Evolutionary conservation across 2,888 invertebrate genomes (phyloP).

Genomic region (Bombylius major): DNA sequence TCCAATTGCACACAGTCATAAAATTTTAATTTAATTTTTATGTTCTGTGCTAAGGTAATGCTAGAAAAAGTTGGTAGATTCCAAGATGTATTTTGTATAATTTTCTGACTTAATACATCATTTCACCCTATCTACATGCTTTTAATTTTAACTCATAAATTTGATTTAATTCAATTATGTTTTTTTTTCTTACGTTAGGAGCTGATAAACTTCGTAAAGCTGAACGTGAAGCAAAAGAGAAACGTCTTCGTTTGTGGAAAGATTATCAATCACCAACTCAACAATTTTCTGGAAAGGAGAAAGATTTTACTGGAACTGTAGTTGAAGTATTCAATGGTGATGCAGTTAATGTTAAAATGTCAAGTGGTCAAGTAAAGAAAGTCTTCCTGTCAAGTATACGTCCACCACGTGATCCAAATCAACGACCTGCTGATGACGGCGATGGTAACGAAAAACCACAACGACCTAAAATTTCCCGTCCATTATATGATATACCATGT

Average conservation of each 20-base stretch:
- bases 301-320: slow-evolving; percentile 70
- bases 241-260: slow-evolving; percentile 78
- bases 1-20: slow-evolving; percentile 6
- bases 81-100: slow-evolving; percentile 28
- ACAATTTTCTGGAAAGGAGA: slow-evolving; percentile 60
- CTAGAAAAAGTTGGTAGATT: slow-evolving; percentile 14
- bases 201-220: slow-evolving; percentile 73
- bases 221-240: slow-evolving; percentile 79
- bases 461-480: slow-evolving; percentile 65
- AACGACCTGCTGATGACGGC: slow-evolving; percentile 47
- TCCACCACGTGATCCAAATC: slow-evolving; percentile 65
- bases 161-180: too few species aligned
- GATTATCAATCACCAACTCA: slow-evolving; percentile 70
- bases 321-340: slow-evolving; percentile 92
- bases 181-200: slow-evolving; percentile 34
- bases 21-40: background rate
- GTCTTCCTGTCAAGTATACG: slow-evolving; percentile 92
- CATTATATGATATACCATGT: slow-evolving; percentile 95
- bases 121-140: slow-evolving; percentile 35
- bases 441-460: slow-evolving; percentile 58
- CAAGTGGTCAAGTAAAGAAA: slow-evolving; percentile 70
- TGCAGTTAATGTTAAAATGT: slow-evolving; percentile 71
- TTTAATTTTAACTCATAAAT: background rate
- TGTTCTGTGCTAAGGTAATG: slow-evolving; percentile 9
- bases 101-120: slow-evolving; percentile 19